Evolutionary conservation across 2,113 vertebrate genomes (phyloP), one percentile per base, ranked within the genome.

Genomic region (Osmerus mordax): DNA sequence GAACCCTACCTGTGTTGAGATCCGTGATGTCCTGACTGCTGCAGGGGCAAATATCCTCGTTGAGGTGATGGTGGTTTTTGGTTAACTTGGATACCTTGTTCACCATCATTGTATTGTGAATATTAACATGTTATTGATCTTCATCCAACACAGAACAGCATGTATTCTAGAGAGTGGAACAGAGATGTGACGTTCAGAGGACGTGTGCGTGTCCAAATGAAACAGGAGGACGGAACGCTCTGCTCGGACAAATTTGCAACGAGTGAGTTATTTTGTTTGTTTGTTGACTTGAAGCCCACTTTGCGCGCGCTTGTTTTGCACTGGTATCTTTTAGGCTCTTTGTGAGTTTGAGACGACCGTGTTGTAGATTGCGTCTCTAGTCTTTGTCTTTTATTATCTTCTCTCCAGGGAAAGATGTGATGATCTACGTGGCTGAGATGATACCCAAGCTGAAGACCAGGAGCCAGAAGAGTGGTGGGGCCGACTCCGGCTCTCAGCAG

Each of bases 391-490:
- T 47, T 47, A 9, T 5, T 47, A 2, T 47, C 8, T 12, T 47
- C 41, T 47, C 41, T 47, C 41, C 83, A 96, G 94, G 93, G 70
- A 95, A 94, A 67, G 91, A 92, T 18, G 86, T 96, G 78, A 94
- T 96, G 94, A 81, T 95, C 3, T 95, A 95, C 19, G 93, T 87
- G 65, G 95, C 95, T 15, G 94, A 96, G 89, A 95, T 94, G 85
- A 96, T 95, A 73, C 94, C 95, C 52, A 96, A 96, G 81, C 86
- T 96, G 72, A 96, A 96, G 89, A 95, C 92, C 76, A 92, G 94
- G 70, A 94, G 93, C n/a, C 94, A 95, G 25, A 95, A 96, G 87
- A 89, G 90, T 79, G 94, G 94, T 79, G 90, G 91, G 56, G 88
- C 88, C 0, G 95, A 96, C 61, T 90, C 90, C 73, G 93, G 80